These are phyloP conservation scores for Drosophila fuyamai DNA, from an alignment of 1,140 invertebrate genomes.

Conservation along the genomic window DNA sequence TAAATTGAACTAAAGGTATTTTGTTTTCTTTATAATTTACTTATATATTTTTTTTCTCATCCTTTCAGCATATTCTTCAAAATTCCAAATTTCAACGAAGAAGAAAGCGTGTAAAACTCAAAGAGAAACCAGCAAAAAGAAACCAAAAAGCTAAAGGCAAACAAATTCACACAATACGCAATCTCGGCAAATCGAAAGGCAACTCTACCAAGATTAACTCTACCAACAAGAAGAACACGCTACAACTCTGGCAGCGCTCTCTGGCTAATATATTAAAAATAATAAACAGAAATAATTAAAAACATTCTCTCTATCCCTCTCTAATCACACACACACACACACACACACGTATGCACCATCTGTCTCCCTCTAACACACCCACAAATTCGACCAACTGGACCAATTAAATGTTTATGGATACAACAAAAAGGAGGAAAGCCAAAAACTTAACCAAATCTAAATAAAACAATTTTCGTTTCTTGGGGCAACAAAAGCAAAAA, in stretches of 20 bases:
- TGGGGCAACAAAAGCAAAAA: constrained; percentile 36
- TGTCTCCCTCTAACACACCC: constrained; percentile 27
- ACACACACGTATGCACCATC: constrained; percentile 29
- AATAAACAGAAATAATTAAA: constrained; percentile 6
- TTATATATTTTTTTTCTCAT: neutral
- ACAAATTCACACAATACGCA: constrained; percentile 41
- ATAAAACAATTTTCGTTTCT: constrained; percentile 29
- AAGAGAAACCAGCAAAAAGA: constrained; percentile 58
- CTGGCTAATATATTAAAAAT: constrained; percentile 59
- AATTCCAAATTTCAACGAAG: constrained; percentile 82
- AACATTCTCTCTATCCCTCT: constrained; percentile 32
- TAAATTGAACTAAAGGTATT: neutral
- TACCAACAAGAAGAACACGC: constrained; percentile 63
- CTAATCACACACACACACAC: constrained; percentile 32
- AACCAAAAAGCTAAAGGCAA: constrained; percentile 47
- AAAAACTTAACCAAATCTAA: constrained; percentile 22
- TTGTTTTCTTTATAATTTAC: neutral
- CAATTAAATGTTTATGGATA: constrained; percentile 79
- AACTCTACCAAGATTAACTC: constrained; percentile 47
- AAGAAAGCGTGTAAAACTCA: constrained; percentile 83
- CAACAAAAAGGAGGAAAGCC: constrained; percentile 21
- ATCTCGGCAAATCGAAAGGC: constrained; percentile 75
- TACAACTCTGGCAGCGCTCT: constrained; percentile 81
- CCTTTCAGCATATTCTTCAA: constrained; percentile 77
- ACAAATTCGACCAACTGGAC: constrained; percentile 68